These are phyloP conservation scores for Ormyrus pomaceus DNA, from an alignment of 2,888 invertebrate species.

Conservation along the genomic window DNA sequence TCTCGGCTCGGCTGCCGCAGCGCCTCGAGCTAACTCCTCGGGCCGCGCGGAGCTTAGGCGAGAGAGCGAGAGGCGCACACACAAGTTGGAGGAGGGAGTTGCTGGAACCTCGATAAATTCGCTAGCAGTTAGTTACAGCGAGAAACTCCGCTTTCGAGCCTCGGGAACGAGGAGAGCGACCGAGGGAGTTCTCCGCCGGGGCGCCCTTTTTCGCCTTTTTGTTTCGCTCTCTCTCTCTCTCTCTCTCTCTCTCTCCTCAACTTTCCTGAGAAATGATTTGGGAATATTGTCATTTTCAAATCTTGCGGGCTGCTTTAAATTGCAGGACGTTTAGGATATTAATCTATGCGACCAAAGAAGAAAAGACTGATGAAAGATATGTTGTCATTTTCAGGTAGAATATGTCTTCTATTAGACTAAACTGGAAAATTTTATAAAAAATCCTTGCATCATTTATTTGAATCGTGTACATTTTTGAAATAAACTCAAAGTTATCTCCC, in stretches of 20 bases:
- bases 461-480: no score
- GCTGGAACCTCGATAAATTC: conserved; percentile 71
- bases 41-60: conserved; percentile 41
- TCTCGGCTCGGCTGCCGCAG: conserved; percentile 16
- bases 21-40: not conserved
- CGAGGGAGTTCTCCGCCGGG: no score
- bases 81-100: conserved; percentile 55
- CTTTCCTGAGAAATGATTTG: not conserved
- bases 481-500: no score
- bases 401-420: no score
- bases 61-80: conserved; percentile 14
- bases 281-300: no score
- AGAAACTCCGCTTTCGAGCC: conserved; percentile 64
- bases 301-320: no score
- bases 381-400: no score
- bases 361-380: no score
- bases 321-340: no score
- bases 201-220: not conserved
- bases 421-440: no score
- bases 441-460: no score
- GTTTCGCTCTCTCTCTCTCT: conserved; percentile 1
- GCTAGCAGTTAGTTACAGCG: conserved; percentile 71
- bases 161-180: not conserved
- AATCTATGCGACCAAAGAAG: no score
- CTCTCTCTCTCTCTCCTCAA: conserved; percentile 1